Evolutionary conservation across 1,140 invertebrate species (phyloP).

Genomic region (Drosophila serrata): DNA sequence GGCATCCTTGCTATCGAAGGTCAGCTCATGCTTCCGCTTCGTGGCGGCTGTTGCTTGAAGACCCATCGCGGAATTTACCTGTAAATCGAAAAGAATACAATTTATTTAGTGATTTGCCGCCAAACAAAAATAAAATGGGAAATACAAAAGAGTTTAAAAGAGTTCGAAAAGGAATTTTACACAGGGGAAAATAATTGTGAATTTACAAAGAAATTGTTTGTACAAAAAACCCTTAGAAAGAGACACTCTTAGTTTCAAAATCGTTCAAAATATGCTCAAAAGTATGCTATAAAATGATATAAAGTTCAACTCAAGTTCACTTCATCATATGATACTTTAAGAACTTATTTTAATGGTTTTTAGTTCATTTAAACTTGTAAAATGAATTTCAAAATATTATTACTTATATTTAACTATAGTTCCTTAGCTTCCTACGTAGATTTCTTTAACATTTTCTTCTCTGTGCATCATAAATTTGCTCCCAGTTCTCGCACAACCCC

Average conservation of each 20-base stretch:
- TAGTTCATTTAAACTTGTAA: neutral
- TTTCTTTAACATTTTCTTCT: neutral
- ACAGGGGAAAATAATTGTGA: neutral
- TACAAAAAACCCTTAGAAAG: neutral
- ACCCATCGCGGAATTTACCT: constrained; percentile 92
- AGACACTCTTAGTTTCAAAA: too few relatives aligned
- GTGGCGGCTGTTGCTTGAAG: constrained; percentile 89
- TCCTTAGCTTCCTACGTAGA: neutral
- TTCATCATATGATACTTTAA: neutral
- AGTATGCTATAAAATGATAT: neutral
- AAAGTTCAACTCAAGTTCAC: too few relatives aligned
- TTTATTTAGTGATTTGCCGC: constrained; percentile 51
- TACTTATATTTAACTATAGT: too few relatives aligned
- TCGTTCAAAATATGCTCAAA: neutral
- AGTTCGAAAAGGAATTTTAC: neutral
- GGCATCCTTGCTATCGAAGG: constrained; percentile 82
- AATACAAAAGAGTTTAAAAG: constrained; percentile 8
- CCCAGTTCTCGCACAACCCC: constrained; percentile 45
- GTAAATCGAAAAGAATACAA: constrained; percentile 81
- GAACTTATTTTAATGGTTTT: neutral
- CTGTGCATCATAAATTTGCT: constrained; percentile 46
- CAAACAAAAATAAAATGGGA: constrained; percentile 9
- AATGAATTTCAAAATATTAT: neutral
- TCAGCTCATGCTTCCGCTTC: constrained; percentile 89
- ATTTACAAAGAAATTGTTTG: neutral